Percentiles rank a stretch among this genome's conserved stretches.
phyloP scores from a whole-genome alignment of 2,888 invertebrate genomes.

The Eristalis tenax region DNA sequence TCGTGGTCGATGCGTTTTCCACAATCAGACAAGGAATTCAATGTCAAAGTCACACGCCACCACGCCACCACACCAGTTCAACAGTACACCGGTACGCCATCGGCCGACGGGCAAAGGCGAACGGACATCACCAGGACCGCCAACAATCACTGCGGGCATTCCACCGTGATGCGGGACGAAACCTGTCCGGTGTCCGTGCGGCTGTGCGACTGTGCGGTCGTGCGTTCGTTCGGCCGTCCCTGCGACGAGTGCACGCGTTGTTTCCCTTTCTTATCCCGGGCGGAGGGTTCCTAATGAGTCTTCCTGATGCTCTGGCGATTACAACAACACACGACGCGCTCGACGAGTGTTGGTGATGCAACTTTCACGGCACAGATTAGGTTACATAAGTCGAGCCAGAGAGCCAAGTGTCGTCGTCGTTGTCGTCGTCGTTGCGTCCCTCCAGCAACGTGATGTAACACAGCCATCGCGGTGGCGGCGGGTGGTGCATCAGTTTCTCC shows the following conservation, averaged over 20 bases:
- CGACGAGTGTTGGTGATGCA: slow-evolving; percentile 54
- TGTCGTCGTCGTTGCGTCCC: slow-evolving; percentile 29
- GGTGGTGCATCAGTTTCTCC: slow-evolving; percentile 22
- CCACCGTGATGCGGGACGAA: background rate
- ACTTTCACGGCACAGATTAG: slow-evolving; percentile 69
- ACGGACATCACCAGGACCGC: slow-evolving; percentile 1
- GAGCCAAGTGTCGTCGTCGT: slow-evolving; percentile 32
- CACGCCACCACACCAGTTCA: background rate
- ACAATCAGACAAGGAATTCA: slow-evolving; percentile 71
- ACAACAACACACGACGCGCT: slow-evolving; percentile 30
- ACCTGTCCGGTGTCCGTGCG: slow-evolving; percentile 53
- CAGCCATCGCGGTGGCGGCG: background rate
- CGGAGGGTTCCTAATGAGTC: slow-evolving; percentile 60
- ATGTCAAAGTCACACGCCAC: slow-evolving; percentile 69
- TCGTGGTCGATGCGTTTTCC: slow-evolving; percentile 33
- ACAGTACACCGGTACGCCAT: background rate
- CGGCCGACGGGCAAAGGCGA: slow-evolving; percentile 1
- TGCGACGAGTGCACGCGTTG: background rate
- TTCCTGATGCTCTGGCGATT: slow-evolving; percentile 63
- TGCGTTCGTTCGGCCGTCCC: background rate
- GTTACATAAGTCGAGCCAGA: slow-evolving; percentile 63
- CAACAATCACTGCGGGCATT: background rate
- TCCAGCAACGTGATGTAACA: slow-evolving; percentile 61
- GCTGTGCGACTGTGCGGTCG: background rate
- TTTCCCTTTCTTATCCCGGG: slow-evolving; percentile 65